Evolutionary conservation across 2,888 invertebrate species (phyloP).

Genomic region (Dasysyrphus tricinctus): DNA sequence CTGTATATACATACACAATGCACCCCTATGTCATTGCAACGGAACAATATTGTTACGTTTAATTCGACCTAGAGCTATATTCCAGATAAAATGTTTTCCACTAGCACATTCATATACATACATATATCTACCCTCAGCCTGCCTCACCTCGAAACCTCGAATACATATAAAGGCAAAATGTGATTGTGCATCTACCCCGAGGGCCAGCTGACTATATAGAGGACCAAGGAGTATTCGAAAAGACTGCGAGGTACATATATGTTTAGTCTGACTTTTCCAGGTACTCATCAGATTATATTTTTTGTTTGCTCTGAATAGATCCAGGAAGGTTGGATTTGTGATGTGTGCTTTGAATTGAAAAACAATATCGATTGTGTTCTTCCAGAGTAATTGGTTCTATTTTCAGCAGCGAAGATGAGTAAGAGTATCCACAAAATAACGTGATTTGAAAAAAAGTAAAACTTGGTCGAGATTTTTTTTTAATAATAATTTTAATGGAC

Average conservation of each 20-base stretch:
- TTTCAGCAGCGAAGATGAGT: not conserved
- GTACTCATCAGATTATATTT: constrained; percentile 18
- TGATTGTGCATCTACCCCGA: not conserved
- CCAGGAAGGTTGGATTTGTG: not conserved
- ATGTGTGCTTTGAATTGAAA: constrained; percentile 11
- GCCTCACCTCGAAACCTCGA: not conserved
- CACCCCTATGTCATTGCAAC: constrained; percentile 20
- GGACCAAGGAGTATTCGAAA: constrained; percentile 2
- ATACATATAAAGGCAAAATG: constrained; percentile 25
- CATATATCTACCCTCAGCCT: too few relatives aligned
- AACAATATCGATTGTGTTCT: constrained; percentile 28
- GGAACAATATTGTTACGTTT: constrained; percentile 55
- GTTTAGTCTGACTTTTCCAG: constrained; percentile 40
- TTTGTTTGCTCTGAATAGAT: constrained; percentile 29
- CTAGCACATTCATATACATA: not conserved
- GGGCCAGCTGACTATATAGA: not conserved
- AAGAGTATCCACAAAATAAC: not conserved
- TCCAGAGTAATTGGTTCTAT: constrained; percentile 45
- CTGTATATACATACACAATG: constrained; percentile 12
- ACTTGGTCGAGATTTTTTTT: not conserved
- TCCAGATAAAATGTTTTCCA: constrained; percentile 55
- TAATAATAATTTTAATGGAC: not conserved
- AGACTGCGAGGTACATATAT: not conserved
- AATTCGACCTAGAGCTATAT: constrained; percentile 57
- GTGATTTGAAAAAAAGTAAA: not conserved